These are phyloP conservation scores for Agonopterix arenella DNA, from an alignment of 2,888 invertebrate species.

Conservation along the genomic window DNA sequence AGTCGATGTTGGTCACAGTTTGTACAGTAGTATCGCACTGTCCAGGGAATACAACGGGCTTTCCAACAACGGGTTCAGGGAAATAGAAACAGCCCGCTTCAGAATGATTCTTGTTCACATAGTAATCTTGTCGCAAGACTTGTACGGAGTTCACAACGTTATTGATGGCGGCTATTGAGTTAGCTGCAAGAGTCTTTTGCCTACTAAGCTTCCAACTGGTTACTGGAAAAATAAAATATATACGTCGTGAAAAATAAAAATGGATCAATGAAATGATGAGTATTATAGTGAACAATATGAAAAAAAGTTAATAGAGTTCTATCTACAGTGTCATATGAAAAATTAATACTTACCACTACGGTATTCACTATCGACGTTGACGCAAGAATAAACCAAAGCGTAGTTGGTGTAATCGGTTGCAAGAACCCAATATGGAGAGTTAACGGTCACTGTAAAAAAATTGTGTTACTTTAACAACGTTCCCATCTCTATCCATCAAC, in stretches of 20 bases:
- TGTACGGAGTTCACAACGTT: conserved; percentile 20
- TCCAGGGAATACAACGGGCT: conserved; percentile 46
- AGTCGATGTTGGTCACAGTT: conserved; percentile 33
- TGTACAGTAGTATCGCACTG: conserved; percentile 36
- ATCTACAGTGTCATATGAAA: neutral
- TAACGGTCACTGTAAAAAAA: conserved; percentile 29
- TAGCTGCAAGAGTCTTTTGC: conserved; percentile 20
- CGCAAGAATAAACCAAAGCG: conserved; percentile 81
- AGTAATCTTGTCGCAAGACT: conserved; percentile 36
- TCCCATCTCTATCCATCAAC: too few relatives aligned
- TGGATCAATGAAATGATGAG: too few relatives aligned
- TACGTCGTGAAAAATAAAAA: neutral
- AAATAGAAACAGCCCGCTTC: conserved; percentile 53
- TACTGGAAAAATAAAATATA: conserved; percentile 14
- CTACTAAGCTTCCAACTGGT: conserved; percentile 46
- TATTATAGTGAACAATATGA: too few relatives aligned
- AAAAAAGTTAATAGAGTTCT: too few relatives aligned
- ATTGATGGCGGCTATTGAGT: conserved; percentile 24
- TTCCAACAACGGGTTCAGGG: conserved; percentile 54
- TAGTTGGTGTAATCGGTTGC: conserved; percentile 80
- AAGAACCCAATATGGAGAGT: conserved; percentile 76
- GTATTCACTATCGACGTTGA: conserved; percentile 55
- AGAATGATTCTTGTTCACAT: conserved; percentile 23
- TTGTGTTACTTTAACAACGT: too few relatives aligned
- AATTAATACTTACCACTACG: conserved; percentile 53